Conservation (phyloP, 2,797 vertebrate species). For the Graptemys geographica region DNA sequence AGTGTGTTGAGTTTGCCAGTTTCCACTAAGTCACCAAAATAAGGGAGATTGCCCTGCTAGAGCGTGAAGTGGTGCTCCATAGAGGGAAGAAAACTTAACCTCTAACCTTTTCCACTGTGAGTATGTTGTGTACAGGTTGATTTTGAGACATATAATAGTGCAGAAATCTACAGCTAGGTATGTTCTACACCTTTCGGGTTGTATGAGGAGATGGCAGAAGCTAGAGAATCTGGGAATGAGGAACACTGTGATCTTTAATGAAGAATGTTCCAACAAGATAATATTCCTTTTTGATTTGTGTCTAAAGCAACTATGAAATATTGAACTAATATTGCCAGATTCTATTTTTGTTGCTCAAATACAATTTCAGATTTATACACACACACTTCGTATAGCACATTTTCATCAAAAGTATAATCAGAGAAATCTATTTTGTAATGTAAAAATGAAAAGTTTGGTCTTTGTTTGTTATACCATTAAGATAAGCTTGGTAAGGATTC, state of each 20-base stretch:
- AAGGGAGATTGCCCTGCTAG: slow-evolving; percentile 69
- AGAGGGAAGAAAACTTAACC: slow-evolving; percentile 64
- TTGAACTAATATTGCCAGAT: slow-evolving; percentile 72
- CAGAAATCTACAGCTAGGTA: slow-evolving; percentile 36
- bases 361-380: slow-evolving; percentile 29
- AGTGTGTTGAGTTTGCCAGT: slow-evolving; percentile 80
- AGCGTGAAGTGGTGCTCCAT: slow-evolving; percentile 63
- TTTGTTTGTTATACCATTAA: slow-evolving; percentile 72
- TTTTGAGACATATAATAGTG: slow-evolving; percentile 65
- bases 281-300: slow-evolving; percentile 71
- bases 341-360: slow-evolving; percentile 55
- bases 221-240: slow-evolving; percentile 48
- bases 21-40: slow-evolving; percentile 81
- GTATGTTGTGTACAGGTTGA: slow-evolving; percentile 58
- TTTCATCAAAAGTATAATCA: slow-evolving; percentile 55
- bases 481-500: slow-evolving; percentile 55
- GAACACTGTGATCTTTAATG: slow-evolving; percentile 74
- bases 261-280: slow-evolving; percentile 69
- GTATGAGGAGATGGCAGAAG: slow-evolving; percentile 67
- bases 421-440: slow-evolving; percentile 59
- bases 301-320: slow-evolving; percentile 72
- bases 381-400: slow-evolving; percentile 14
- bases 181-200: slow-evolving; percentile 65
- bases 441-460: slow-evolving; percentile 57
- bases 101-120: slow-evolving; percentile 59